Evolutionary conservation across 35 echinoderm and acorn worm species (phyloP), one percentile per base, ranked within the genome.

Genomic region (Stichopus chloronotus): DNA sequence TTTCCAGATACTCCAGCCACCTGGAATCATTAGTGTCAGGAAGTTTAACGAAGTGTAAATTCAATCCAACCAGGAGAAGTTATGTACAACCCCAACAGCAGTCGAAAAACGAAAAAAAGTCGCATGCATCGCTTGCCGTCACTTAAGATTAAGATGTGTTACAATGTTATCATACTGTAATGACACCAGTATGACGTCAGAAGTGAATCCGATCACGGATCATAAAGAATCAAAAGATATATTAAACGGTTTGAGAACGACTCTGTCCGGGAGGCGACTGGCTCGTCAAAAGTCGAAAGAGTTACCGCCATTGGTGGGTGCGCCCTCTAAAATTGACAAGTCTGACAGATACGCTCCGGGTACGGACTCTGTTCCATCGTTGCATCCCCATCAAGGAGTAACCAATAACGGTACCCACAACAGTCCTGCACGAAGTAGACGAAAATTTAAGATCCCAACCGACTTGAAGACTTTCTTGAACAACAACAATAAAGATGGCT

Each of bases 251-350:
- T 65, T 65, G 19, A 10, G 61, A 65, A 19, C 19, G 11, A 65
- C 25, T 55, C 8, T 83, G 52, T 12, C 80, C 0, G 43, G 80
- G 10, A 52, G 11, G 11, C 80, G 43, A 4, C 80, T 83, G 13
- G 19, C 55, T 6, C 80, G 80, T 7, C 80, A 83, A 83, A 83
- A 4, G n/a, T 83, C 80, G 80, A 43, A 83, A 14, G 80, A 83
- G 80, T 56, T 83, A 56, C 80, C 80, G 7, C 80, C 80, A 17
- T 55, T 83, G 25, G 80, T 83, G 43, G 80, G 80, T 55, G 80
- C 80, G 16, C 80, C 80, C 12, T 53, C 11, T 65, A 65, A 8
- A 43, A 43, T 43, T 65, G 9, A 65, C 61, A 65, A 6, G 11
- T 14, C 61, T 8, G 19, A 65, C 61, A 65, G 61, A 65, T 65